These are phyloP conservation scores for Xyrichtys novacula DNA, from an alignment of 2,797 vertebrate genomes.

Conservation along the genomic window DNA sequence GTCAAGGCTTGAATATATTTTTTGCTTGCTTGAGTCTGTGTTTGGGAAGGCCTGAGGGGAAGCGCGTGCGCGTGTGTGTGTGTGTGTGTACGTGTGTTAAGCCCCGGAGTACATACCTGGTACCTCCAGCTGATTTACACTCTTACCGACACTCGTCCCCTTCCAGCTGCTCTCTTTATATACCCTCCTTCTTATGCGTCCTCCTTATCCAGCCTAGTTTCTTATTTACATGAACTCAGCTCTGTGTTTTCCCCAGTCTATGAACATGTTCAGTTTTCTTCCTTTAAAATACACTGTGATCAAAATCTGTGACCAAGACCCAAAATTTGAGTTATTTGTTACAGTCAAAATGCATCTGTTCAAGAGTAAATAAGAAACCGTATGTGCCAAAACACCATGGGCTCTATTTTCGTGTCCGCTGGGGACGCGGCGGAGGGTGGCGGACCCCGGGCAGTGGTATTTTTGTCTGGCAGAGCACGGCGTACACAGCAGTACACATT, in stretches of 20 bases:
- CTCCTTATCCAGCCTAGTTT: constrained; percentile 13
- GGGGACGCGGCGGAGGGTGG: too few species aligned
- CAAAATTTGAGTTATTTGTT: too few species aligned
- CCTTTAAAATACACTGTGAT: too few species aligned
- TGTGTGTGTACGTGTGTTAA: constrained; percentile 17
- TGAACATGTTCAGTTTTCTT: too few species aligned
- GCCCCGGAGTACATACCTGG: constrained; percentile 51
- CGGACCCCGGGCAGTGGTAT: too few species aligned
- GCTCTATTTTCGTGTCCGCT: too few species aligned
- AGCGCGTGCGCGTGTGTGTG: constrained; percentile 5
- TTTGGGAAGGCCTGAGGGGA: constrained; percentile 36
- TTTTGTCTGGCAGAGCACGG: too few species aligned
- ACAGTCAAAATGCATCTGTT: too few species aligned
- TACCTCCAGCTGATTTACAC: constrained; percentile 58
- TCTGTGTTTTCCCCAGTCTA: background rate
- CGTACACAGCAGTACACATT: too few species aligned
- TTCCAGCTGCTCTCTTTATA: constrained; percentile 32
- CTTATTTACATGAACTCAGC: constrained; percentile 20
- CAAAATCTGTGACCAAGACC: too few species aligned
- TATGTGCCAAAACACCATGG: too few species aligned
- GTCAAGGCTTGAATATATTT: constrained; percentile 40
- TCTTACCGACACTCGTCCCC: constrained; percentile 49
- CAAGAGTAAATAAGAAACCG: too few species aligned
- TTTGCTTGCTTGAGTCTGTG: constrained; percentile 28
- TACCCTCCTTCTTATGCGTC: constrained; percentile 1